Evolutionary conservation across 1,140 invertebrate species (phyloP).

Genomic region (Drosophila bocqueti): DNA sequence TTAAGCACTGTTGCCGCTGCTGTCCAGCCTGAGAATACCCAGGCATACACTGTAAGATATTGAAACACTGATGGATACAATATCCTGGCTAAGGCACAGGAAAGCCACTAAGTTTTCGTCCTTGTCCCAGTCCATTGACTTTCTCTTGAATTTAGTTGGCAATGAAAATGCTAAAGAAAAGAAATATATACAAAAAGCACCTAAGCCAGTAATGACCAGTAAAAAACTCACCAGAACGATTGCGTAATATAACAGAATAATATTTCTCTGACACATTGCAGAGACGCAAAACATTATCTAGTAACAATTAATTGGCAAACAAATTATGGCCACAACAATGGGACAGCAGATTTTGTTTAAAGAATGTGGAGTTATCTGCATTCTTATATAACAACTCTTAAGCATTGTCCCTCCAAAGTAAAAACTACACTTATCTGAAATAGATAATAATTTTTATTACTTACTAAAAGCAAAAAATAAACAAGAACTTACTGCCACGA

Average conservation of each 20-base stretch:
- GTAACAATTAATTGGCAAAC: too few species aligned
- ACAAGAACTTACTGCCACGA: conserved; percentile 9
- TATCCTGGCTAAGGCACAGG: neutral
- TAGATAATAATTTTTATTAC: neutral
- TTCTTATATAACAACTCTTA: neutral
- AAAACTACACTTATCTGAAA: neutral
- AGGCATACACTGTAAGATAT: neutral
- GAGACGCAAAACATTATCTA: too few species aligned
- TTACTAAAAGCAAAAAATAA: neutral
- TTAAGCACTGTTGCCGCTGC: neutral
- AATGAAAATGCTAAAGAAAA: neutral
- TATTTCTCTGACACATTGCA: too few species aligned
- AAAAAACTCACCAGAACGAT: neutral
- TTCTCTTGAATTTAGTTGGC: neutral
- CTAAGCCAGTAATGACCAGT: neutral
- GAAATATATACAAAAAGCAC: neutral
- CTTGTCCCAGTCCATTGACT: neutral
- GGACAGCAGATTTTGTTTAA: neutral
- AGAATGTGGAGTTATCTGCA: neutral
- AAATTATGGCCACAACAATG: too few species aligned
- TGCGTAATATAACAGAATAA: neutral
- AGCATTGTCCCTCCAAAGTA: neutral
- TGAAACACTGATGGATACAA: neutral
- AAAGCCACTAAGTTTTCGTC: neutral
- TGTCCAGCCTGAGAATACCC: neutral